Percentiles rank a stretch among this genome's conserved stretches.
These are phyloP conservation scores for Parapsyche elsis DNA, from an alignment of 1,140 invertebrate species.

Conservation along the genomic window DNA sequence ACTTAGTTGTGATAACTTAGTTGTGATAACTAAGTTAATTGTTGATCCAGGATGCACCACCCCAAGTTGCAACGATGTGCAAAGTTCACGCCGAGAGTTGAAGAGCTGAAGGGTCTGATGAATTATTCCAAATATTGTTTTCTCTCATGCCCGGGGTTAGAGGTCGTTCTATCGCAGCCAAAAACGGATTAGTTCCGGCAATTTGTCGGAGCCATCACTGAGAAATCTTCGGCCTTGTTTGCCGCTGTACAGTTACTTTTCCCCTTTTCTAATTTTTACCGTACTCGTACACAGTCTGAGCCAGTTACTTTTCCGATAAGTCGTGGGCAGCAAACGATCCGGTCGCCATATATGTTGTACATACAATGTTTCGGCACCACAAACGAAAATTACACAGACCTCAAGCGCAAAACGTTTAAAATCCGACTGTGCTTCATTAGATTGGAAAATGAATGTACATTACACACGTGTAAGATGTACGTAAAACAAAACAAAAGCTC, in stretches of 20 bases:
- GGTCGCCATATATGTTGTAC: not conserved
- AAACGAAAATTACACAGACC: not conserved
- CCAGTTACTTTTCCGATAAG: slow-evolving; percentile 37
- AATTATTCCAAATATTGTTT: slow-evolving; percentile 28
- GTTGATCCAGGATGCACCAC: no score
- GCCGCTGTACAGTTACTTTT: slow-evolving; percentile 37
- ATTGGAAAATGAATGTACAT: slow-evolving; percentile 1
- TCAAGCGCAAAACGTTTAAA: not conserved
- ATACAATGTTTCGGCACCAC: not conserved
- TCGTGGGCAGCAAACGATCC: slow-evolving; percentile 22
- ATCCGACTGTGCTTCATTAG: not conserved
- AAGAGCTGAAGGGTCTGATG: not conserved
- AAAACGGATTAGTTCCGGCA: slow-evolving; percentile 45
- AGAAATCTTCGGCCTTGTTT: slow-evolving; percentile 43
- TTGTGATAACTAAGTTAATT: no score
- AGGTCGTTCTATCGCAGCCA: slow-evolving; percentile 36
- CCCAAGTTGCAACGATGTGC: no score
- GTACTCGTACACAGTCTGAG: slow-evolving; percentile 21
- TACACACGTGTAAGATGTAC: not conserved
- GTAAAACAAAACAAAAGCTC: slow-evolving; percentile 11
- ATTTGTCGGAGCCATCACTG: slow-evolving; percentile 32
- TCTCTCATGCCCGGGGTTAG: slow-evolving; percentile 36
- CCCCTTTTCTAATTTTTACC: slow-evolving; percentile 44
- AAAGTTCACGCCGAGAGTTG: no score
- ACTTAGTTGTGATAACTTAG: no score